Conservation (phyloP, 2,113 vertebrate species). For the Mormyrus lacerda region DNA sequence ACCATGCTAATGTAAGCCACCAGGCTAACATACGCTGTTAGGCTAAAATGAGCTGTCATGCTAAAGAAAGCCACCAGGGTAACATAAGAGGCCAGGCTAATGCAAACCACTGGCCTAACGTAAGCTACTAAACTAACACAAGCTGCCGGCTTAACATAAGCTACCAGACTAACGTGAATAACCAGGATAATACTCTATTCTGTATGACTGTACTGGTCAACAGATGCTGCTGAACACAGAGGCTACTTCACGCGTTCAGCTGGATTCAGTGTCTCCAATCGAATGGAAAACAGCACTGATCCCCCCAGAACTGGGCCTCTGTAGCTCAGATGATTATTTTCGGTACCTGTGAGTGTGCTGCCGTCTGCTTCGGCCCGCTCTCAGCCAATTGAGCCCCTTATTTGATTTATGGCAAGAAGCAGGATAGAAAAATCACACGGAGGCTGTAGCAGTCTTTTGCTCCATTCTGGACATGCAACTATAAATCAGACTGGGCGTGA, state of each 20-base stretch:
- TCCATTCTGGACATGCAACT: background rate
- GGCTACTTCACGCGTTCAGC: too few relatives aligned
- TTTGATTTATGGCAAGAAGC: background rate
- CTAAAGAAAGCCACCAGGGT: background rate
- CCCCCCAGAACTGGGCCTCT: background rate
- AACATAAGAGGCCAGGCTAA: background rate
- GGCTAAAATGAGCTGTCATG: background rate
- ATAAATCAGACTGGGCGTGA: background rate
- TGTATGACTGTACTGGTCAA: background rate
- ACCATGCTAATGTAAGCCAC: background rate
- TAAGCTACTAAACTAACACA: background rate
- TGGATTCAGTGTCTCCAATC: background rate
- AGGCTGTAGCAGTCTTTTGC: background rate
- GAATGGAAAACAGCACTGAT: background rate
- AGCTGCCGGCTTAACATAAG: background rate
- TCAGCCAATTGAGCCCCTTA: background rate
- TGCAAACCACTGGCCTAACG: background rate
- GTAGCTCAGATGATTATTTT: background rate
- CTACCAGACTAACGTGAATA: background rate
- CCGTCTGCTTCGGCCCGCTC: background rate
- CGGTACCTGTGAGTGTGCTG: background rate
- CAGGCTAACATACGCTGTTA: background rate
- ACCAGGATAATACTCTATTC: background rate
- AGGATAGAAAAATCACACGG: background rate
- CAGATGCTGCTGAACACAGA: background rate